Percentiles rank a stretch among this genome's conserved stretches.
Evolutionary conservation across 2,888 invertebrate genomes (phyloP).

Genomic region (Lochmaea crataegi): DNA sequence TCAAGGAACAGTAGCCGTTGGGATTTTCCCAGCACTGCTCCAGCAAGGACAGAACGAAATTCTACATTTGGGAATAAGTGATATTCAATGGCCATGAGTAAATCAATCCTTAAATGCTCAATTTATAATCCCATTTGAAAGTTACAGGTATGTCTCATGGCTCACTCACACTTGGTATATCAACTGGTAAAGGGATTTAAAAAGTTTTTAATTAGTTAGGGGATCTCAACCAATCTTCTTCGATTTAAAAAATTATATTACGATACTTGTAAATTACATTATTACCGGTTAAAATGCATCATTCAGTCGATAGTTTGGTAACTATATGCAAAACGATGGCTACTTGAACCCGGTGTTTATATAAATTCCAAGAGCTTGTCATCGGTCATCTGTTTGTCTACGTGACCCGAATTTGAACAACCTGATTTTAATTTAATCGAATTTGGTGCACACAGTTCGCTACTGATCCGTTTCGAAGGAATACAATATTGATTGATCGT

Average conservation of each 20-base stretch:
- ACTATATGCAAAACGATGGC: constrained; percentile 42
- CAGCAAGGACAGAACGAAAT: too few relatives aligned
- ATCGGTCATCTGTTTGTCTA: constrained; percentile 51
- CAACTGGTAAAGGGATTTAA: too few relatives aligned
- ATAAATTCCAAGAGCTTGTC: constrained; percentile 42
- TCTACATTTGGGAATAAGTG: too few relatives aligned
- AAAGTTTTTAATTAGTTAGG: too few relatives aligned
- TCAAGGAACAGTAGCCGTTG: too few relatives aligned
- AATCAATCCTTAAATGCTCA: too few relatives aligned
- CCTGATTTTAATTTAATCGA: constrained; percentile 38
- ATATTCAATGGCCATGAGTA: too few relatives aligned
- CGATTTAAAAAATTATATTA: not conserved
- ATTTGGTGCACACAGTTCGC: constrained; percentile 27
- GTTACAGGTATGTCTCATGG: too few relatives aligned
- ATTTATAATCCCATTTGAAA: too few relatives aligned
- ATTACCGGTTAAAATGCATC: not conserved
- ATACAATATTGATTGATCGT: not conserved
- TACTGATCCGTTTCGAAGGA: not conserved
- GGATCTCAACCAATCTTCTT: too few relatives aligned
- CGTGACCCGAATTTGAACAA: constrained; percentile 48
- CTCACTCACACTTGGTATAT: too few relatives aligned
- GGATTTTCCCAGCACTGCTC: too few relatives aligned
- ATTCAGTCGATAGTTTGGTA: constrained; percentile 18
- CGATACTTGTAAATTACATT: not conserved
- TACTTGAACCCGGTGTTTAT: constrained; percentile 39